Base-by-base conservation (phyloP, 2,113 vertebrate species). In the Archocentrus centrarchus region DNA sequence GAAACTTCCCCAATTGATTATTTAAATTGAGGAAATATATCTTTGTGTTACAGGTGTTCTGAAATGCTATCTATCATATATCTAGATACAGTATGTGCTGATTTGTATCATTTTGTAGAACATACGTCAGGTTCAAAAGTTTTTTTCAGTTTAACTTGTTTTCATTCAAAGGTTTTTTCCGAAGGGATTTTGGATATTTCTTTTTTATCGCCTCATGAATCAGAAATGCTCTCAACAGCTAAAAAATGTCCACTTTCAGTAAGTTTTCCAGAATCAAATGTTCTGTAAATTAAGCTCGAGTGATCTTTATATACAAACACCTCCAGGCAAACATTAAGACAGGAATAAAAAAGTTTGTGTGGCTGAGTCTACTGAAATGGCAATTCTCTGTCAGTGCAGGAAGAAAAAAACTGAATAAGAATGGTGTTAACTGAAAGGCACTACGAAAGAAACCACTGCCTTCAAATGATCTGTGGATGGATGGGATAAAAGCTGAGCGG, bases 1-100 rank as follows among this genome's bases (percentile, higher is more conserved):
- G 2, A 50, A 50, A 68, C 8, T 2, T 11, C 63, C 22, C 14
- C 0, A 0, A 1, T 17, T 68, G 39, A 0, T 27, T 68, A 66
- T 4, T 39, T 2, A 27, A 68, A 47, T 0, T 17, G 39, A 68
- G 22, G 22, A 47, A 0, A 11, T 47, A 18, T 47, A 18, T 68
- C 2, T 68, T 68, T 47, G 22, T 68, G 18, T 68, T 47, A 30
- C 14, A 68, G 27, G 24, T 3, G 10, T 68, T 2, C 22, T 30
- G 27, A 47, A 68, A 11, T 7, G 27, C 5, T 4, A 11, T 3
- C 22, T 15, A 0, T 41, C n/a, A 24, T 50, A 17, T 15, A 13
- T 44, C 41, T 11, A 14, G 11, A 44, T 44, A 35, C 35, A 37
- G 35, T 37, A 47, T 47, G 13, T 47, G 44, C 11, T 41, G 14